These are phyloP conservation scores for Anoplolepis gracilipes DNA, from an alignment of 1,140 invertebrate genomes.

Conservation along the genomic window DNA sequence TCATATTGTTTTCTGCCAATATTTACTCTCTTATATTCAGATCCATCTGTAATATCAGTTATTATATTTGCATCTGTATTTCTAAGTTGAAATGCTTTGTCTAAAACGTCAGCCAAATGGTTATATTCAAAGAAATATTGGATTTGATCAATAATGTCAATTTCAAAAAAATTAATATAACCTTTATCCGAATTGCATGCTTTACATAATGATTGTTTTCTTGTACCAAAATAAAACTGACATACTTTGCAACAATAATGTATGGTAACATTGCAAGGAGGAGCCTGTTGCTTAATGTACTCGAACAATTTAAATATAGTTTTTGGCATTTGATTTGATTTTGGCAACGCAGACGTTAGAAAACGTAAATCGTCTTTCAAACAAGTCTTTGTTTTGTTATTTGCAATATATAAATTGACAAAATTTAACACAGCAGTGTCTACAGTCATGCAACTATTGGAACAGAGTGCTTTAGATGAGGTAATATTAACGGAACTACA, in stretches of 20 bases:
- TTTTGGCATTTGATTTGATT: not conserved
- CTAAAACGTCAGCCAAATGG: not conserved
- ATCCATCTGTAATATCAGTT: not conserved
- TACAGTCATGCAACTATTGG: not conserved
- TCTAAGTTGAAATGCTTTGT: not conserved
- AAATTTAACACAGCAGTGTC: not conserved
- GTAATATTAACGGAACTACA: not conserved
- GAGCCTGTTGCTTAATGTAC: conserved; percentile 4
- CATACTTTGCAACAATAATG: conserved; percentile 54
- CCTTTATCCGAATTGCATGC: conserved; percentile 41
- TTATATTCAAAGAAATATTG: not conserved
- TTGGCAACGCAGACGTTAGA: not conserved
- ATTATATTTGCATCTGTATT: conserved; percentile 21
- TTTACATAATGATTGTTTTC: not conserved
- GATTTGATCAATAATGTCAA: conserved; percentile 13
- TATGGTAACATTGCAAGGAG: conserved; percentile 17
- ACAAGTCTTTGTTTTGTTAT: not conserved
- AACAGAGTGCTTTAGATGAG: not conserved
- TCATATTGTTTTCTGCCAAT: not conserved
- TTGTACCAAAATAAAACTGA: conserved; percentile 21
- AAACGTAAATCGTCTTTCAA: not conserved
- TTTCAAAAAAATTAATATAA: not conserved
- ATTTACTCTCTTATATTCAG: conserved; percentile 5
- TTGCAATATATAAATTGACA: not conserved
- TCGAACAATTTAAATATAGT: not conserved